Evolutionary conservation across 2,797 vertebrate species (phyloP).

Genomic region (Leucoraja ocellata): DNA sequence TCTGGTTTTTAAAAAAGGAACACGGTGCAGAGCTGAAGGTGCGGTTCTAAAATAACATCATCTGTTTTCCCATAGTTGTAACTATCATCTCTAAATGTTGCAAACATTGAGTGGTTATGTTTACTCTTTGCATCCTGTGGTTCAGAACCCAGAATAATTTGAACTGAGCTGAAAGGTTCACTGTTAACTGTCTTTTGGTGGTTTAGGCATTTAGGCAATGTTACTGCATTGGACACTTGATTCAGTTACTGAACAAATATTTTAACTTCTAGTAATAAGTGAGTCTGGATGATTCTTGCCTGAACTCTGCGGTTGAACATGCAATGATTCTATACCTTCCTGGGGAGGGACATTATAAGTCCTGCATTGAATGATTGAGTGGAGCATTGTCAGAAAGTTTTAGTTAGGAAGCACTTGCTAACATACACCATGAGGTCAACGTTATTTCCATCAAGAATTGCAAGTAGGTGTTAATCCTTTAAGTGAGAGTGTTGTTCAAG

Average conservation of each 20-base stretch:
- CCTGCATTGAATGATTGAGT: background rate
- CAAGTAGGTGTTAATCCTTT: background rate
- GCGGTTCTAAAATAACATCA: background rate
- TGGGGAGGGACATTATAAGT: background rate
- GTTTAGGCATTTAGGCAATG: background rate
- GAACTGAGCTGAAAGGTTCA: constrained; percentile 7
- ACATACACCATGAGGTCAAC: background rate
- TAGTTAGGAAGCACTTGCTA: background rate
- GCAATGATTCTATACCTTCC: background rate
- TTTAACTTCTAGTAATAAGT: background rate
- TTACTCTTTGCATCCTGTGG: background rate
- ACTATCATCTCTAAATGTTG: background rate
- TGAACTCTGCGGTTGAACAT: no score
- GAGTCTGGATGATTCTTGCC: constrained; percentile 2
- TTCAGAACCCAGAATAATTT: background rate
- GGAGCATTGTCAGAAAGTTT: background rate
- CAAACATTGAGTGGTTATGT: no score
- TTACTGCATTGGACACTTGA: background rate
- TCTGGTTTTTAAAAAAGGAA: background rate
- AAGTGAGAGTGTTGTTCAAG: background rate
- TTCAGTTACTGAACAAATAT: background rate
- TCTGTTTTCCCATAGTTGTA: background rate
- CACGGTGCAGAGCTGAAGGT: background rate
- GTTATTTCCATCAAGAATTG: background rate
- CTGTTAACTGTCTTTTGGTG: constrained; percentile 24